Conservation (phyloP, 2,113 vertebrate species). For the Barbus barbus region DNA sequence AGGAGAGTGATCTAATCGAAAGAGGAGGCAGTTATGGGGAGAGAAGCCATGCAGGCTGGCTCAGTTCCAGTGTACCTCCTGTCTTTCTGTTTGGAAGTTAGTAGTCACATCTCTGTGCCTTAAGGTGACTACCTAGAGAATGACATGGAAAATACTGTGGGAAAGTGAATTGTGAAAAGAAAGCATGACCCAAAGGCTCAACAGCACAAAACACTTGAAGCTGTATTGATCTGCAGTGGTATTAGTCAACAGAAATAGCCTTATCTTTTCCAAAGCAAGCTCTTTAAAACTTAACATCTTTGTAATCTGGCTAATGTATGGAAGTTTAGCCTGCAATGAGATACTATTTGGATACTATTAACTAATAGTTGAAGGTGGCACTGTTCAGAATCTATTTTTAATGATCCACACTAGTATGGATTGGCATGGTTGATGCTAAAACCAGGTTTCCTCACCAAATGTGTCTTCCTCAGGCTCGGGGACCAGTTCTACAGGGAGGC, state of each 20-base stretch:
- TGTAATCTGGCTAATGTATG: conserved; percentile 2
- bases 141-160: background rate
- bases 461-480: conserved; percentile 79
- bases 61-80: background rate
- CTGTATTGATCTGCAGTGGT: background rate
- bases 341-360: background rate
- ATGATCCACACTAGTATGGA: no score
- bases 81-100: background rate
- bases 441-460: background rate
- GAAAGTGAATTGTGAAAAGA: background rate
- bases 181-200: background rate
- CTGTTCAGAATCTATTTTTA: background rate
- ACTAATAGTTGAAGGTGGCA: background rate
- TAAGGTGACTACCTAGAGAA: background rate
- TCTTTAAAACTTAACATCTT: background rate
- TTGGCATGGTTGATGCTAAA: background rate
- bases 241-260: background rate
- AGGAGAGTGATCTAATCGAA: conserved; percentile 44
- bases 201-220: conserved; percentile 2
- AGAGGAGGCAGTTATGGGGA: background rate
- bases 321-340: no score
- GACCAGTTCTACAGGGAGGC: conserved; percentile 98
- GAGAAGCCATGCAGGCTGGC: conserved; percentile 1
- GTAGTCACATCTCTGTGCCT: background rate
- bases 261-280: background rate